phyloP scores from a whole-genome alignment of 37 sponge, comb jelly and placozoan species.

The Agelas oroides region DNA sequence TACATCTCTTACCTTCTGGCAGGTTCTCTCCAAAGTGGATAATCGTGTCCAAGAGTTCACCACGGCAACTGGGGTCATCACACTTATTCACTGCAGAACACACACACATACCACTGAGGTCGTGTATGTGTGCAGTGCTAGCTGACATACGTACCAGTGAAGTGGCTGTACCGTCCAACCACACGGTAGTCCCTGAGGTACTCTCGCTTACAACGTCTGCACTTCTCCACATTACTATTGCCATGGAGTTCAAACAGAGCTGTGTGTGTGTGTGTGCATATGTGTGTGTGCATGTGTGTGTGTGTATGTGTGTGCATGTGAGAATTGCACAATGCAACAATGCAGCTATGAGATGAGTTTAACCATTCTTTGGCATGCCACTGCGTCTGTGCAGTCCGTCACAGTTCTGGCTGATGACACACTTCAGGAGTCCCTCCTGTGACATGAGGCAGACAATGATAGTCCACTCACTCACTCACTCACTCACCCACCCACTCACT shows the following conservation, averaged over 20 bases:
- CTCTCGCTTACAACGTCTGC: constrained; percentile 57
- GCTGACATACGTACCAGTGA: constrained; percentile 56
- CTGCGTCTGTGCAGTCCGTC: constrained; percentile 85
- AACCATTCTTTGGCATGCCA: constrained; percentile 68
- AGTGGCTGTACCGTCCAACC: constrained; percentile 9
- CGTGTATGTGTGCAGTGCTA: neutral
- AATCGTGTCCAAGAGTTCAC: constrained; percentile 64
- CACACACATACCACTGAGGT: neutral
- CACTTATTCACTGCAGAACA: constrained; percentile 55
- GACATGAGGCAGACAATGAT: too few species aligned
- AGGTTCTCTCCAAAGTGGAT: constrained; percentile 88
- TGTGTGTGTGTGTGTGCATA: constrained; percentile 6
- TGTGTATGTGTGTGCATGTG: neutral
- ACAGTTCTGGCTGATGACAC: constrained; percentile 75
- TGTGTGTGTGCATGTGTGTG: neutral
- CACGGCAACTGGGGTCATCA: constrained; percentile 69
- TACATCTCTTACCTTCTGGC: constrained; percentile 66
- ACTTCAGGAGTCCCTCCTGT: constrained; percentile 62
- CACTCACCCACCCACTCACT: too few species aligned
- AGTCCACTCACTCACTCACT: neutral
- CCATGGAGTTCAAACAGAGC: constrained; percentile 83
- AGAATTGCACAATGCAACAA: neutral
- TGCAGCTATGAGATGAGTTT: neutral
- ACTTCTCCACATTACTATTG: constrained; percentile 75
- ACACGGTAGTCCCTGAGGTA: constrained; percentile 70